Evolutionary conservation across 2,888 invertebrate species (phyloP), one percentile per base, ranked within the genome.

Genomic region (Thereva nobilitata): DNA sequence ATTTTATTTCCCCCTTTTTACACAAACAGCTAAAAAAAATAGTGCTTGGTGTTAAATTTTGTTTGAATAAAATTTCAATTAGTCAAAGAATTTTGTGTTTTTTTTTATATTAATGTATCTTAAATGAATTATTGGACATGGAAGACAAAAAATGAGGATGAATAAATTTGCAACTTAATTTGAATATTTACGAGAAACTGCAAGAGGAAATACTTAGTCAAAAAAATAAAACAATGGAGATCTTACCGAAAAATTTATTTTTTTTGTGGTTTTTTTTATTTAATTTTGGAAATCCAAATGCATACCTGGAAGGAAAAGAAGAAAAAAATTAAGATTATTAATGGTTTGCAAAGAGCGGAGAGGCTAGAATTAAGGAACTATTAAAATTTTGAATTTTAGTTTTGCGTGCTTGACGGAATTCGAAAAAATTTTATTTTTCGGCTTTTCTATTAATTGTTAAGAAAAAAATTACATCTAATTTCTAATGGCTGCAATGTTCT

Each of bases 51-150:
- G 23, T 23, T 23, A 23, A 23, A 23, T 23, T 47, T 10, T 38
- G 9, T 23, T 47, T 5, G 63, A 47, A 63, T 63, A 63, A 52
- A 63, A 63, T 63, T 41, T 42, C 52, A 52, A 63, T 63, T 63
- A 63, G 42, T 63, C 42, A 50, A 63, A 63, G 3, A 34, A 50
- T 5, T 47, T 23, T 23, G 23, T 23, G 23, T 2, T 23, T 23
- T 23, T n/a, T 23, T 23, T 23, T 23, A 23, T 23, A 23, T n/a
- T 23, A 23, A 23, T 23, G 23, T 23, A 23, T 23, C 23, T 23
- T 23, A 23, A 23, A 23, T 23, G 23, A 23, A 23, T 23, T 23
- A 23, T 23, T 23, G 23, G 23, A 23, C 23, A 2, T 23, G 23
- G 23, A 23, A 23, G 23, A 23, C 23, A 23, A 23, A 23, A 23